Evolutionary conservation across 2,113 vertebrate genomes (phyloP).

Genomic region (Genyomyrus donnyi): DNA sequence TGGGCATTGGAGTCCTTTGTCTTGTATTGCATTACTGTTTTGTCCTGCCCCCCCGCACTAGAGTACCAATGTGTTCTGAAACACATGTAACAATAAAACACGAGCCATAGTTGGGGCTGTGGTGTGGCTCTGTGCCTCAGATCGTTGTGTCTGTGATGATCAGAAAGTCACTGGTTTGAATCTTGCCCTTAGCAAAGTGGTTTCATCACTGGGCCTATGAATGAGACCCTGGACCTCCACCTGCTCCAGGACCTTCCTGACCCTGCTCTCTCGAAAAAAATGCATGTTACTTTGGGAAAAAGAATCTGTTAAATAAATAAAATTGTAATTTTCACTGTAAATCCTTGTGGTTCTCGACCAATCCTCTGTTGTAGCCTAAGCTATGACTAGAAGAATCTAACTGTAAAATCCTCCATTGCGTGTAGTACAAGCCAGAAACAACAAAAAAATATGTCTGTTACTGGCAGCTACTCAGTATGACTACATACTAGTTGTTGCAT

Average conservation of each 20-base stretch:
- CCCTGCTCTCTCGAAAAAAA: neutral
- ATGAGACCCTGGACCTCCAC: neutral
- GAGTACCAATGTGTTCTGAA: neutral
- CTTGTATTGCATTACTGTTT: neutral
- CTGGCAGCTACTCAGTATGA: neutral
- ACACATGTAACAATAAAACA: neutral
- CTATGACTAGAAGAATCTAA: neutral
- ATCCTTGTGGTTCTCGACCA: neutral
- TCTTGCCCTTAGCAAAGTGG: neutral
- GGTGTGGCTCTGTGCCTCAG: neutral
- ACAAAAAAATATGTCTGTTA: neutral
- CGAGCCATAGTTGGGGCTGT: neutral
- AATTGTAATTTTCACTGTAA: neutral
- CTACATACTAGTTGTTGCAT: neutral
- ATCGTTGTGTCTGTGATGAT: neutral
- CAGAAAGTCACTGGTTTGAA: neutral
- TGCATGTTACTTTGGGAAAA: neutral
- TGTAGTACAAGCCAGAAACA: neutral
- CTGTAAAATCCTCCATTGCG: neutral
- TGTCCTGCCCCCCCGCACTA: neutral
- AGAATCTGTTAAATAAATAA: neutral
- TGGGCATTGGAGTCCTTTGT: neutral
- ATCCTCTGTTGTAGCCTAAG: neutral
- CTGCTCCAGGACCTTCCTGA: neutral
- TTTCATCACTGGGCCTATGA: neutral